Evolutionary conservation across 2,113 vertebrate species (phyloP).

Genomic region (Coracopsis vasa): DNA sequence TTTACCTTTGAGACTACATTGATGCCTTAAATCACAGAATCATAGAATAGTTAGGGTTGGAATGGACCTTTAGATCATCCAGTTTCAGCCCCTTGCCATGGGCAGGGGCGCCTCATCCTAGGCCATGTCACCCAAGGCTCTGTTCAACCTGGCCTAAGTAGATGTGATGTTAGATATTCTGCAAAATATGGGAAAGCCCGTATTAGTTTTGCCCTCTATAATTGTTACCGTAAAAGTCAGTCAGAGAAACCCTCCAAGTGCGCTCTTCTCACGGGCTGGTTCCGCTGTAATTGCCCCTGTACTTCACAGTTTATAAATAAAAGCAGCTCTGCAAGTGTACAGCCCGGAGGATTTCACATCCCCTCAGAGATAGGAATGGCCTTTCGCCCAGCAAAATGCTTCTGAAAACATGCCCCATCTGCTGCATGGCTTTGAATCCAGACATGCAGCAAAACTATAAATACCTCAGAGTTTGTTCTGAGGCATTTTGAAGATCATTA

Average conservation of each 20-base stretch:
- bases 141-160: background rate
- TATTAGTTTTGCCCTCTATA: background rate
- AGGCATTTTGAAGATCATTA: slow-evolving; percentile 45
- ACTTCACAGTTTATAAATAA: slow-evolving; percentile 49
- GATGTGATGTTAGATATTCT: background rate
- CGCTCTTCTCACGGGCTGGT: background rate
- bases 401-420: slow-evolving; percentile 52
- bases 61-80: background rate
- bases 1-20: background rate
- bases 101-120: background rate
- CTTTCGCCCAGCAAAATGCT: slow-evolving; percentile 33
- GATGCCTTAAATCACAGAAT: background rate
- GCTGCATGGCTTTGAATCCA: slow-evolving; percentile 27
- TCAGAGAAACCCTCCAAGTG: background rate
- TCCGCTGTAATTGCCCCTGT: slow-evolving; percentile 15
- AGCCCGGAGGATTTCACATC: slow-evolving; percentile 34
- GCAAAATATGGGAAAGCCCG: background rate
- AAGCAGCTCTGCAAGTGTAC: slow-evolving; percentile 26
- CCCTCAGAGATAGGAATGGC: slow-evolving; percentile 40
- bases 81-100: background rate
- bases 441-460: slow-evolving; percentile 34
- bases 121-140: background rate
- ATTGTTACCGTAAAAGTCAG: background rate
- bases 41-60: background rate
- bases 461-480: slow-evolving; percentile 31